Percentiles rank a stretch among this genome's conserved stretches.
phyloP scores from a whole-genome alignment of 1,140 invertebrate species.

The Caerostris darwini region DNA sequence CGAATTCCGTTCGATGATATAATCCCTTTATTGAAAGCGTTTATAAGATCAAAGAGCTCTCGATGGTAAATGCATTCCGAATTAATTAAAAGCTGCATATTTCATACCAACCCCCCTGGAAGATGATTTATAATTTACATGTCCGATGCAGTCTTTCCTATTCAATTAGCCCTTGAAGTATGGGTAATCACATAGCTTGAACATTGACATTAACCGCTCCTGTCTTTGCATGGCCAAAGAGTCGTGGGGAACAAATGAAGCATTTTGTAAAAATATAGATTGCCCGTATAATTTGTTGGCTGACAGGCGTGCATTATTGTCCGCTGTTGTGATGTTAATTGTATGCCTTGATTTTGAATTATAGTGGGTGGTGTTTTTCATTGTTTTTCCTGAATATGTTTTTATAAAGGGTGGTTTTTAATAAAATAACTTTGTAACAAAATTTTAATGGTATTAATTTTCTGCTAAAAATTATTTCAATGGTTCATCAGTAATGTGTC shows the following conservation, averaged over 20 bases:
- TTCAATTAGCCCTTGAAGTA: conserved; percentile 9
- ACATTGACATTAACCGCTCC: conserved; percentile 4
- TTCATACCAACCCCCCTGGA: background rate
- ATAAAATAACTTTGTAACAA: too few relatives aligned
- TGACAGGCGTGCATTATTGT: background rate
- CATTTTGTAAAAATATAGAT: background rate
- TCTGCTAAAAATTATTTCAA: too few relatives aligned
- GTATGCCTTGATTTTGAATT: background rate
- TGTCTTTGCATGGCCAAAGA: background rate
- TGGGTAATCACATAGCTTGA: background rate
- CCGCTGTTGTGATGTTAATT: background rate
- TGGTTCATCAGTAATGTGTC: too few relatives aligned
- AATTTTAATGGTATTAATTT: too few relatives aligned
- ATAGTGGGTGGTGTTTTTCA: too few relatives aligned
- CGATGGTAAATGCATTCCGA: conserved; percentile 1
- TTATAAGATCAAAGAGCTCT: conserved; percentile 25
- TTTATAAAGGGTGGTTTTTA: too few relatives aligned
- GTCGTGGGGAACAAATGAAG: background rate
- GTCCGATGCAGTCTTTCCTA: conserved; percentile 12
- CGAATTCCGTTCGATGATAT: background rate
- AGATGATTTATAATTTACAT: conserved; percentile 33
- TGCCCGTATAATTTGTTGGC: background rate
- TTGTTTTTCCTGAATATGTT: too few relatives aligned
- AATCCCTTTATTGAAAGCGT: conserved; percentile 39
- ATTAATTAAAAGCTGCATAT: conserved; percentile 43